Conservation (phyloP, 2,888 invertebrate species). For the Melanargia galathea region DNA sequence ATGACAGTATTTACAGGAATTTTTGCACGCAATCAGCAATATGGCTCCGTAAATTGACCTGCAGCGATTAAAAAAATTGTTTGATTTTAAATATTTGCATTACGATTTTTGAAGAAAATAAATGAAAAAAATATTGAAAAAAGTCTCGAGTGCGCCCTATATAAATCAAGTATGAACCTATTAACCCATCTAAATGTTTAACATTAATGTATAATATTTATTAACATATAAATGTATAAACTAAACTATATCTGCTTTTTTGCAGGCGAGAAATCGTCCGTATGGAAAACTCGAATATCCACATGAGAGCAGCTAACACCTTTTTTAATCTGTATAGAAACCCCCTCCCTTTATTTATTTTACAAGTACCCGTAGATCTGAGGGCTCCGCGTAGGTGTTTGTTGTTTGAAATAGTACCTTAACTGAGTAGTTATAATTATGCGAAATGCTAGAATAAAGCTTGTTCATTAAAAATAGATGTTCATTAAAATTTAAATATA, state of each 20-base stretch:
- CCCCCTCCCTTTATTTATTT: constrained; percentile 55
- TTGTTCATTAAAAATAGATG: constrained; percentile 24
- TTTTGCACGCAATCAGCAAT: too few relatives aligned
- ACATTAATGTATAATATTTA: too few relatives aligned
- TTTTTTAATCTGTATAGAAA: constrained; percentile 47
- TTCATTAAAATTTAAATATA: too few relatives aligned
- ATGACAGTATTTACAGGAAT: constrained; percentile 16
- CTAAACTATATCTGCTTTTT: constrained; percentile 9
- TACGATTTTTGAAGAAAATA: too few relatives aligned
- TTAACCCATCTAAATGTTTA: too few relatives aligned
- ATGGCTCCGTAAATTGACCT: too few relatives aligned
- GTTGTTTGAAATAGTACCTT: constrained; percentile 9
- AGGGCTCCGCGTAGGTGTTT: constrained; percentile 57
- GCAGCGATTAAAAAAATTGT: too few relatives aligned
- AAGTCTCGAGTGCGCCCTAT: too few relatives aligned
- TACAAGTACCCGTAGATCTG: constrained; percentile 68
- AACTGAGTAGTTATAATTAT: constrained; percentile 16
- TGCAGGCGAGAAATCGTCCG: constrained; percentile 73
- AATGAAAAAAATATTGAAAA: too few relatives aligned
- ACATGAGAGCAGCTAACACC: constrained; percentile 65
- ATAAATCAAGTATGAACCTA: too few relatives aligned
- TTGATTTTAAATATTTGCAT: too few relatives aligned
- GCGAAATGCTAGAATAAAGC: constrained; percentile 23
- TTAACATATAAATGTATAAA: too few relatives aligned
- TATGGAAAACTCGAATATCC: constrained; percentile 80